Conservation (phyloP, 1,140 invertebrate genomes). For the Lasioglossum albipes region DNA sequence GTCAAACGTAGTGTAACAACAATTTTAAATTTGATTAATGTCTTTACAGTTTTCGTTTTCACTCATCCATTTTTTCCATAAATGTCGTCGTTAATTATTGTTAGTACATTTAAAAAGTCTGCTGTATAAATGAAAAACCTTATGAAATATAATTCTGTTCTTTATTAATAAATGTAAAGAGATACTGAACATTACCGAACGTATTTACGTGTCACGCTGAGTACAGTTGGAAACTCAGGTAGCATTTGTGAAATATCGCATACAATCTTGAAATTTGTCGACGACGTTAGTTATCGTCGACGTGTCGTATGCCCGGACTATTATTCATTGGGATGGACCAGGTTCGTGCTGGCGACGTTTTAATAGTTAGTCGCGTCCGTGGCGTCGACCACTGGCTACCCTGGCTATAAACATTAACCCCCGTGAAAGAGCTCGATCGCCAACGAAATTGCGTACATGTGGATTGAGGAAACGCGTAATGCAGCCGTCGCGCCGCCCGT, state of each 20-base stretch:
- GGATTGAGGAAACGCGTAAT: slow-evolving; percentile 25
- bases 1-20: too few species aligned
- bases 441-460: slow-evolving; percentile 25
- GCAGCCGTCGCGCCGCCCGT: neutral
- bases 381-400: neutral
- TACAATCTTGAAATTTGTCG: slow-evolving; percentile 60
- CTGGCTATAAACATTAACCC: slow-evolving; percentile 24
- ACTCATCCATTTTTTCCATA: too few species aligned
- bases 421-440: slow-evolving; percentile 23
- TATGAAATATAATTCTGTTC: too few species aligned
- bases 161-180: too few species aligned
- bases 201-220: too few species aligned
- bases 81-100: too few species aligned
- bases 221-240: neutral
- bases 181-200: too few species aligned
- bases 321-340: slow-evolving; percentile 53
- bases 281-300: slow-evolving; percentile 48
- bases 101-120: too few species aligned
- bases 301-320: slow-evolving; percentile 49
- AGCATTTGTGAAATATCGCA: slow-evolving; percentile 18
- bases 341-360: slow-evolving; percentile 42
- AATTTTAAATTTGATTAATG: too few species aligned
- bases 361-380: slow-evolving; percentile 36
- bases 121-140: too few species aligned
- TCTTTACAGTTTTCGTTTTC: too few species aligned